Evolutionary conservation across 2,888 invertebrate species (phyloP).

Genomic region (Ophioninae sp.): DNA sequence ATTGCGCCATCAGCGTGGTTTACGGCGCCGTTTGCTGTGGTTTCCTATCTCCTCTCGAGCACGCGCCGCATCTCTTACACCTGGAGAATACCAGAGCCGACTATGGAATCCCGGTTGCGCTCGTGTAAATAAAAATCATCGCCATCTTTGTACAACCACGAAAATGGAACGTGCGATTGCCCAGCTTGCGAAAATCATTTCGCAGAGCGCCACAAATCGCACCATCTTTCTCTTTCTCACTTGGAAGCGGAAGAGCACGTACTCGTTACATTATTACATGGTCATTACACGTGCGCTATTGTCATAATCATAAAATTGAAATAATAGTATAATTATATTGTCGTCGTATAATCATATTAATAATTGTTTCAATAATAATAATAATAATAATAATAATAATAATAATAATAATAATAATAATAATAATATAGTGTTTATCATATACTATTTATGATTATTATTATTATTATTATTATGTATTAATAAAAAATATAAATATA

Average conservation of each 20-base stretch:
- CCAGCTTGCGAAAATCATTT: neutral
- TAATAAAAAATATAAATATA: too few relatives aligned
- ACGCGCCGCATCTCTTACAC: neutral
- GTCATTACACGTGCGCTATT: neutral
- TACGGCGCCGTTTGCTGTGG: neutral
- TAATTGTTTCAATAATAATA: too few relatives aligned
- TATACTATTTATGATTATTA: neutral
- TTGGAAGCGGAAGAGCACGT: too few relatives aligned
- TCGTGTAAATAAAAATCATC: neutral
- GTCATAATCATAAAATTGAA: neutral
- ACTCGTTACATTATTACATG: neutral
- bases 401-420: too few relatives aligned
- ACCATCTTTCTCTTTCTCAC: too few relatives aligned
- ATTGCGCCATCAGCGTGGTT: neutral
- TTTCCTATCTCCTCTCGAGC: neutral
- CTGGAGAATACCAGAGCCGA: neutral
- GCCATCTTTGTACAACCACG: neutral
- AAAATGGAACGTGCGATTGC: neutral
- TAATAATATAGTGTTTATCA: too few relatives aligned
- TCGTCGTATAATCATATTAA: too few relatives aligned
- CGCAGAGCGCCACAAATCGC: neutral
- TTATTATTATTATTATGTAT: neutral
- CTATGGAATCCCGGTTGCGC: neutral
- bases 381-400: too few relatives aligned
- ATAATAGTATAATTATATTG: too few relatives aligned